Percentiles rank a stretch among this genome's conserved stretches.
Evolutionary conservation across 1,140 invertebrate genomes (phyloP).

Genomic region (Hyposmocoma kahamanoa): DNA sequence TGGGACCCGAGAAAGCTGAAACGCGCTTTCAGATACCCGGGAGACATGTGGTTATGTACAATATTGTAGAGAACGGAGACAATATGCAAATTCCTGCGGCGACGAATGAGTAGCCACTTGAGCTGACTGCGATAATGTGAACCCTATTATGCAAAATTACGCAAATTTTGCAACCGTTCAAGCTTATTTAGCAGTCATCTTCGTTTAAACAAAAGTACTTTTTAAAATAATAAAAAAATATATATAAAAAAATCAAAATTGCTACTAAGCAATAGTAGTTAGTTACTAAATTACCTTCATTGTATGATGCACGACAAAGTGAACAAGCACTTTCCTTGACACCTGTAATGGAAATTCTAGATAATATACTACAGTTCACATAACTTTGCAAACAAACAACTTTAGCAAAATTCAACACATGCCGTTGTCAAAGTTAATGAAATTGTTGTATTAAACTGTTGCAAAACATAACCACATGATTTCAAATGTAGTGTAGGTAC

Average conservation of each 20-base stretch:
- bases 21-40: too few species aligned
- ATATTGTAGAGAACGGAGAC: too few species aligned
- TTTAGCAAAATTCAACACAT: slow-evolving; percentile 18
- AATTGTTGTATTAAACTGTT: too few species aligned
- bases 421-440: slow-evolving; percentile 57
- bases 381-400: not conserved
- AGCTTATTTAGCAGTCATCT: too few species aligned
- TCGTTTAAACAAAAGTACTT: too few species aligned
- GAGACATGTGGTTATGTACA: too few species aligned
- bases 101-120: too few species aligned
- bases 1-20: too few species aligned
- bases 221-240: not conserved
- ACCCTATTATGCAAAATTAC: too few species aligned
- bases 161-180: too few species aligned
- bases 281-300: slow-evolving; percentile 67
- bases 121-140: too few species aligned
- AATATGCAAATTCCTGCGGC: too few species aligned
- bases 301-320: slow-evolving; percentile 54
- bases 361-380: not conserved
- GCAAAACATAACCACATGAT: slow-evolving; percentile 72
- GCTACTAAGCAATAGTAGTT: slow-evolving; percentile 16
- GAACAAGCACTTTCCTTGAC: slow-evolving; percentile 57
- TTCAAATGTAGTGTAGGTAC: slow-evolving; percentile 57
- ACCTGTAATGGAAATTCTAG: slow-evolving; percentile 28
- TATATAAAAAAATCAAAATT: not conserved